phyloP scores from a whole-genome alignment of 2,888 invertebrate species.

The Cancer borealis region DNA sequence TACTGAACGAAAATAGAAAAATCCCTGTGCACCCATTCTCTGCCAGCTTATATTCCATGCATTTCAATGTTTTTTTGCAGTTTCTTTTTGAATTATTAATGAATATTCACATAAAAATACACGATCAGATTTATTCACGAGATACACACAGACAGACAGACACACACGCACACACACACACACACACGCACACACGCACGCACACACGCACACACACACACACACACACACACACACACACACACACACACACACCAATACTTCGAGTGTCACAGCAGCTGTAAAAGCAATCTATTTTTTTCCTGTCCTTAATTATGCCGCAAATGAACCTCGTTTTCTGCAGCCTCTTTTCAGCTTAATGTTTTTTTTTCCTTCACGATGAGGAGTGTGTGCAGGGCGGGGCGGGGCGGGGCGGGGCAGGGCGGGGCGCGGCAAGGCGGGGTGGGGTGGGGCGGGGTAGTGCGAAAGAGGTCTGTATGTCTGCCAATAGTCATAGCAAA shows the following conservation, averaged over 20 bases:
- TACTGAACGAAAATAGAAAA: not conserved
- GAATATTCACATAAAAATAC: not conserved
- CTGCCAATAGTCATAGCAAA: not conserved
- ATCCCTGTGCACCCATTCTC: not conserved
- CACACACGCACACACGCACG: slow-evolving; percentile 6
- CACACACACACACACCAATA: slow-evolving; percentile 24
- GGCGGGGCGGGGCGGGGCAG: not conserved
- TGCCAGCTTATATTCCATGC: not conserved
- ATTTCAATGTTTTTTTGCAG: not conserved
- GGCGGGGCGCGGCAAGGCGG: not conserved
- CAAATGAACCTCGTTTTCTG: slow-evolving; percentile 18
- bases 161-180: not conserved
- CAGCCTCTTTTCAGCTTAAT: not conserved
- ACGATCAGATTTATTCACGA: not conserved
- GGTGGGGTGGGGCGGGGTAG: not conserved
- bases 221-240: not conserved
- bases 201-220: not conserved
- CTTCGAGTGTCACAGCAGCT: not conserved
- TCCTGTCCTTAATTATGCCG: slow-evolving; percentile 29
- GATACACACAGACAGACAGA: not conserved
- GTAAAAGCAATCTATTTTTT: slow-evolving; percentile 14
- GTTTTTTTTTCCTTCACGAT: not conserved
- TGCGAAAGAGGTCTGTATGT: too few relatives aligned
- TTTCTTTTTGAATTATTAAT: not conserved
- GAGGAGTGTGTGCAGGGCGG: not conserved